A percentile compares a stretch with the other conserved stretches of the same genome.
Conservation (phyloP, 2,797 vertebrate species). For the Poecilia velifera region DNA sequence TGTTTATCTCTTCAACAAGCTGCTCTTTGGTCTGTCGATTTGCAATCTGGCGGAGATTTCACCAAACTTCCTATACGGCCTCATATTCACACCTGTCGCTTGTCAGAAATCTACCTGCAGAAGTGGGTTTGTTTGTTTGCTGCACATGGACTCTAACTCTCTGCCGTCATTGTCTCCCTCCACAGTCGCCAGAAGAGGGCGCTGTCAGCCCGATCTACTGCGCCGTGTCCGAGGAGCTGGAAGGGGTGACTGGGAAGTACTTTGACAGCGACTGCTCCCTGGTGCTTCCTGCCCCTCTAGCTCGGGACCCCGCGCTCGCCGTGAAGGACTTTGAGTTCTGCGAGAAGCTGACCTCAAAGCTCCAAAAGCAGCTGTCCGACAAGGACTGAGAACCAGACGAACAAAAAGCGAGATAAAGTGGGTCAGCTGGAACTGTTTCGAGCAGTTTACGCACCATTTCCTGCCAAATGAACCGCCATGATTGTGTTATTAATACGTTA, state of each 20-base stretch:
- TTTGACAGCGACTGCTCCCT: constrained; percentile 84
- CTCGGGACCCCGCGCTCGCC: constrained; percentile 76
- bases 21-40: neutral
- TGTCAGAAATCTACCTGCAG: neutral
- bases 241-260: constrained; percentile 87
- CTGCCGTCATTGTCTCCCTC: constrained; percentile 4
- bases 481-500: neutral
- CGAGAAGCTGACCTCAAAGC: constrained; percentile 79
- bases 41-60: neutral
- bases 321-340: constrained; percentile 86
- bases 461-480: neutral
- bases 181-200: constrained; percentile 83
- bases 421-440: neutral
- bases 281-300: constrained; percentile 70
- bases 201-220: constrained; percentile 86
- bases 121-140: neutral
- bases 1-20: neutral
- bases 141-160: neutral
- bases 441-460: neutral
- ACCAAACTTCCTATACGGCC: neutral
- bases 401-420: neutral
- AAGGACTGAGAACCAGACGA: constrained; percentile 13
- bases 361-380: constrained; percentile 50
- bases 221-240: constrained; percentile 82
- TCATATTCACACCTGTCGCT: neutral